Base-by-base conservation (phyloP, 2,797 vertebrate species). In the Buceros bicornis region DNA sequence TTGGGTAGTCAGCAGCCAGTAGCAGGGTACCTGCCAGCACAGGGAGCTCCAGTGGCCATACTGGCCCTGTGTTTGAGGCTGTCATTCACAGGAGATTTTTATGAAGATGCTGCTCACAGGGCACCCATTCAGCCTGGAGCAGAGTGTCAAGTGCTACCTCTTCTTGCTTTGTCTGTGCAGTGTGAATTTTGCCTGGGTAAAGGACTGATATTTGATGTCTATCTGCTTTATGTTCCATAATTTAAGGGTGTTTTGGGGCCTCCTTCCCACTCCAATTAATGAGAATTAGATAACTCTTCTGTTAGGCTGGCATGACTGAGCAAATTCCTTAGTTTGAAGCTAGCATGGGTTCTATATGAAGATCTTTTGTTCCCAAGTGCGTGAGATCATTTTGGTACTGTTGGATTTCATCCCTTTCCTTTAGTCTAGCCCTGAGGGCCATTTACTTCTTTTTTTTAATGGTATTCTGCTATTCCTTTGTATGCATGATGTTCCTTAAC, bases 401-500 rank as follows among this genome's bases (percentile, higher is more conserved):
- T 33, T 92, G 42, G 45, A 50, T 89, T 91, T 93, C 57, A 78
- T 80, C 42, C 15, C 33, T 76, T 88, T 57, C 47, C 65, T 89
- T 87, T 60, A 35, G 24, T 70, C 5, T 29, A 66, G 80, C 47
- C 92, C 53, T 0, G 0, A 89, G 62, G 57, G 62, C 51, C 77
- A 45, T 84, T 70, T 86, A 48, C 66, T 81, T 66, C 51, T 86
- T 77, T 79, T 79, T 60, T 37, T 16, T 5, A n/a, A 57, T 47
- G 33, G 56, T 87, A 80, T 64, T 94, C 81, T 82, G 48, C 81
- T 92, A 6, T 82, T 95, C 47, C 35, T 77, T 48, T 65, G 29
- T 76, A 87, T 77, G 92, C 74, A 61, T 40, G 31, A 80, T 82
- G 79, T 91, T 92, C 87, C 78, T 94, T 91, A 92, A 67, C 29